Base-by-base conservation (phyloP, 2,888 invertebrate species). In the Lycaena phlaeas region DNA sequence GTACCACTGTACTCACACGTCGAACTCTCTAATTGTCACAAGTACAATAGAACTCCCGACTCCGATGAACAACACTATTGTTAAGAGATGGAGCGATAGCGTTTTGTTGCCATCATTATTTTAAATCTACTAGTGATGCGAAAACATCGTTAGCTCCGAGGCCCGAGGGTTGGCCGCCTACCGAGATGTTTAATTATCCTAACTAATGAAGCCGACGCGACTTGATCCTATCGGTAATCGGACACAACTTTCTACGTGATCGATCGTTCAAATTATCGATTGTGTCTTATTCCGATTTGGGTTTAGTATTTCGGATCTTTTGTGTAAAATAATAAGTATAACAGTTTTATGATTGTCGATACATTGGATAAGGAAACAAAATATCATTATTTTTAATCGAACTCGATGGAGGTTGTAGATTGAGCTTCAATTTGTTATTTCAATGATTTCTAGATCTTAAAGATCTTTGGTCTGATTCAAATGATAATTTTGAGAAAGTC, bases 141-240 rank as follows among this genome's bases (percentile, higher is more conserved):
- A 29, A 39, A 30, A 30, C 30, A 12, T 39, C 39, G 39, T 11
- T 39, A 30, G 30, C 39, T 10, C 14, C 34, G n/a, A n/a, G 10
- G 14, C 15, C n/a, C 14, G 25, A 18, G 43, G 30, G 36, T 11
- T 17, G 41, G 25, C 31, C 31, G 27, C 43, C 42, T 41, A 36
- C 30, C 26, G 40, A 44, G 44, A 45, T 43, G 39, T 41, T 42
- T 49, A 49, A 49, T 49, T 49, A 49, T 42, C 31, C 30, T 34
- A 41, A 42, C 38, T 46, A 42, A 49, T 44, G 46, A 49, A 38
- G 36, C 42, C 44, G 42, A 22, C 36, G 36, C 36, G 36, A 18
- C 38, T 38, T 40, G 47, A 41, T 40, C 46, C 40, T 39, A 39
- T 39, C 39, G 14, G 25, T 22, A 39, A 30, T 25, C 39, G 39